Conservation (phyloP, 2,113 vertebrate genomes). For the Elgaria multicarinata region DNA sequence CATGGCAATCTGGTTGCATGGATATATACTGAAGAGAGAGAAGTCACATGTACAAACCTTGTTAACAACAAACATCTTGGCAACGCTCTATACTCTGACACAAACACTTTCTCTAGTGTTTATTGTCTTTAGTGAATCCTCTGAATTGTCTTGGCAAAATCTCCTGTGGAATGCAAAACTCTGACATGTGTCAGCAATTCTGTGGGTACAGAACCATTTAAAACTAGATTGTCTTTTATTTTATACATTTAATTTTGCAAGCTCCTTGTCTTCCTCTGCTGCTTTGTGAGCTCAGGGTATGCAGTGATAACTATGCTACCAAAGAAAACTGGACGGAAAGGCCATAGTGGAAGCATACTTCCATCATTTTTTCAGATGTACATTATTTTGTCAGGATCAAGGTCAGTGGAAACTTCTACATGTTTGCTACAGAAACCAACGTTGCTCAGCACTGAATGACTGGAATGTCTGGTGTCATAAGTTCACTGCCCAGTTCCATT, state of each 20-base stretch:
- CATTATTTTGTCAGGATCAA: neutral
- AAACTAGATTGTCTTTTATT: neutral
- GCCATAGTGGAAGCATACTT: neutral
- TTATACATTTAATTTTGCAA: neutral
- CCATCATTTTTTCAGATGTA: neutral
- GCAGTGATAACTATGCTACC: neutral
- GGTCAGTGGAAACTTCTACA: neutral
- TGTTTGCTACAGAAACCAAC: neutral
- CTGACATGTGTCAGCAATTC: neutral
- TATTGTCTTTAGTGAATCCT: conserved; percentile 46
- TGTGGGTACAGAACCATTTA: neutral
- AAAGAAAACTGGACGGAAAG: neutral
- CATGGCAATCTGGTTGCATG: neutral
- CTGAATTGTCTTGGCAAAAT: conserved; percentile 31
- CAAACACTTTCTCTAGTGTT: conserved; percentile 21
- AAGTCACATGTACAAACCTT: conserved; percentile 39
- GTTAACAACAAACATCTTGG: conserved; percentile 50
- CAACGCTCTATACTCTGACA: conserved; percentile 36
- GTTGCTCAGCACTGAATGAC: neutral
- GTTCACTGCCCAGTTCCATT: neutral
- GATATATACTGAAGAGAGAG: conserved; percentile 25
- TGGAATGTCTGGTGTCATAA: neutral
- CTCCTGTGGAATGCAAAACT: neutral
- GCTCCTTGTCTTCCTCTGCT: conserved; percentile 4
- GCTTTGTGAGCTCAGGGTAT: neutral